Conservation (phyloP, 2,797 vertebrate species). For the Erethizon dorsatum region DNA sequence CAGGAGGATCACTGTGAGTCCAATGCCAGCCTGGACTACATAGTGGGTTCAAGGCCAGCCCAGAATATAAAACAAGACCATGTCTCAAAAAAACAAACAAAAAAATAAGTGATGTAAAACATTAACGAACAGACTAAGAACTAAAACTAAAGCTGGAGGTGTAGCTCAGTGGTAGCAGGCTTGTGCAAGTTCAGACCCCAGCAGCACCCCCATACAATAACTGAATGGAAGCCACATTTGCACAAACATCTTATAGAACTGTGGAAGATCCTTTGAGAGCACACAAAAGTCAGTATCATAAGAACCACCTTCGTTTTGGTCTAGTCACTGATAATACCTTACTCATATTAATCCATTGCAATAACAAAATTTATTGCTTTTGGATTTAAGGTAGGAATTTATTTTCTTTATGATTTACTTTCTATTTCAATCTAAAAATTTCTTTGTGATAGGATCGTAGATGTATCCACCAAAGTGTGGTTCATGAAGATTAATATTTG, state of each 20-base stretch:
- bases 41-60: neutral
- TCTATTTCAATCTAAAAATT: neutral
- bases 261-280: neutral
- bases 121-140: neutral
- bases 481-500: neutral
- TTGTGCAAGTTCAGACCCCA: neutral
- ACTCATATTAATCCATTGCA: neutral
- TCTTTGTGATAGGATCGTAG: neutral
- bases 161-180: no score
- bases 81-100: neutral
- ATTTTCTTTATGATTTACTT: neutral
- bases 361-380: slow-evolving; percentile 13
- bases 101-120: neutral
- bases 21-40: neutral
- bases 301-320: neutral
- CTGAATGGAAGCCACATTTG: neutral
- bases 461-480: neutral
- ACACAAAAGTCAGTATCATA: neutral
- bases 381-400: neutral
- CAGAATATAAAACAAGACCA: neutral
- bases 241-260: neutral
- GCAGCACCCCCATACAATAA: neutral
- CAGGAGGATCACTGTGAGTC: neutral
- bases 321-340: neutral
- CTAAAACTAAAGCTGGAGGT: neutral